Base-by-base conservation (phyloP, 2,888 invertebrate genomes). In the Spilosoma lubricipeda region DNA sequence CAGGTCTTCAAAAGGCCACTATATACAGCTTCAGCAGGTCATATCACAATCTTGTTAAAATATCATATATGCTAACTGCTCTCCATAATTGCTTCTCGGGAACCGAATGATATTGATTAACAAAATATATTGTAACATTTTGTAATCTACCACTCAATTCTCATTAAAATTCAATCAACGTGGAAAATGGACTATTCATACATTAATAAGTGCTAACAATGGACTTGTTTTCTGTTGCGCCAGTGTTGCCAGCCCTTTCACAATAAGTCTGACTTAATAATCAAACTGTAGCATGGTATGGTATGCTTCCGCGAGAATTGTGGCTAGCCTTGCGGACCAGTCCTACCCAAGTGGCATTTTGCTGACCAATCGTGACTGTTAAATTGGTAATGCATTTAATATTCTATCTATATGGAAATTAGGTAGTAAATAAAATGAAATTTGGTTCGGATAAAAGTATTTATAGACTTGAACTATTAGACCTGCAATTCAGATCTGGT, bases 281-380 rank as follows among this genome's bases (percentile, higher is more conserved):
- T 66, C 20, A 75, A 64, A 78, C 75, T 74, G 77, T 77, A 79
- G 70, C 80, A 85, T 78, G 76, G 73, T 76, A 85, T 78, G 76
- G 73, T 76, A 75, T 72, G 75, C 80, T 85, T 85, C 85, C 85
- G 85, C 76, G 85, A 83, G 84, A 83, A 74, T 56, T 75, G 82
- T 79, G 75, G 85, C 64, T 82, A 80, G 79, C 85, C 85, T 85
- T 84, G 84, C 30, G 30, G 42, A 30, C 63, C 63, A 20, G 70
- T 77, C 73, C 76, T 42, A 39, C 33, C 66, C 74, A 67, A 59
- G 59, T 85, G 82, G 77, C 80, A 82, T 85, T 85, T 73, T 84
- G 69, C 81, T 80, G 84, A 79, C 84, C 82, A 77, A 67, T 82
- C 73, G 80, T 78, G 80, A 73, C 75, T 67, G 69, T 59, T 71